Conservation (phyloP, 2,888 invertebrate species). For the Macrophya alboannulata region DNA sequence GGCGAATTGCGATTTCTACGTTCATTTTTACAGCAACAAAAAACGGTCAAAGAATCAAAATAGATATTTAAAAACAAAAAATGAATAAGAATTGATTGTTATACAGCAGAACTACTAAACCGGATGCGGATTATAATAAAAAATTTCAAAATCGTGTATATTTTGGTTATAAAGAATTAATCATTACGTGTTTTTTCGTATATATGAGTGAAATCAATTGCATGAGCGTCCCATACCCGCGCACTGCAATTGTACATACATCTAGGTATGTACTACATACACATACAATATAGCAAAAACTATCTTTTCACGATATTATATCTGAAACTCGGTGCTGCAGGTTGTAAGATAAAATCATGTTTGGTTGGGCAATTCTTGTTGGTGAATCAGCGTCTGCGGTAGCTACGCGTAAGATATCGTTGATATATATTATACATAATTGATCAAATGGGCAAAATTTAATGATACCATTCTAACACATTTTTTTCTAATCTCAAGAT, state of each 20-base stretch:
- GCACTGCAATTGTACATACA: no score
- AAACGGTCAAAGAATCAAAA: no score
- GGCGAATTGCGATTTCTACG: no score
- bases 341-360: constrained; percentile 19
- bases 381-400: constrained; percentile 22
- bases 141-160: not conserved
- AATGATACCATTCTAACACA: not conserved
- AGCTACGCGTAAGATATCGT: not conserved
- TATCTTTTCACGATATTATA: not conserved
- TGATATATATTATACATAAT: not conserved
- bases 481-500: no score
- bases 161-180: not conserved
- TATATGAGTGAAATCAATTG: not conserved
- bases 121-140: no score
- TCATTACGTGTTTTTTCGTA: not conserved
- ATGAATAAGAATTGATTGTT: no score
- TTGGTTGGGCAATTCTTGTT: not conserved
- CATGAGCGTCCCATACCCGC: no score
- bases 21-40: no score
- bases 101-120: no score
- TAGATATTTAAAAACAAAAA: not conserved
- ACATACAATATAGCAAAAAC: not conserved
- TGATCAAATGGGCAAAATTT: not conserved
- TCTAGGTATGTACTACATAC: no score
- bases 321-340: constrained; percentile 11